Evolutionary conservation across 2,888 invertebrate species (phyloP).

Genomic region (Papilio demoleus): DNA sequence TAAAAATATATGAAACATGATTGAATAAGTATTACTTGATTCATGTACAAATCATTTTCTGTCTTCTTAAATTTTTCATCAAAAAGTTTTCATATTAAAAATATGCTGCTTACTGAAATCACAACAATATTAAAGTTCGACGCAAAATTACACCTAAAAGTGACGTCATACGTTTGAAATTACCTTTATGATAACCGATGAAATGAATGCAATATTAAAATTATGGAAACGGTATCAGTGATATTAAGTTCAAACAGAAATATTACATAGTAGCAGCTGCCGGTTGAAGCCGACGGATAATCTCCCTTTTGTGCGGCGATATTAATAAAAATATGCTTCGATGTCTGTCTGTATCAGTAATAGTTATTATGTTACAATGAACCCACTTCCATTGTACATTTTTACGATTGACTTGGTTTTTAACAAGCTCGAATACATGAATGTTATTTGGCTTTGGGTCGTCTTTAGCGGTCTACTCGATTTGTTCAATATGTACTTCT

Average conservation of each 20-base stretch:
- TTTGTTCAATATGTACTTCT: conserved; percentile 31
- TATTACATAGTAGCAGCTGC: conserved; percentile 68
- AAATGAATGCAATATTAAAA: conserved; percentile 41
- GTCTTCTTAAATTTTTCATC: too few relatives aligned
- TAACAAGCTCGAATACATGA: conserved; percentile 59
- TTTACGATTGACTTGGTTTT: conserved; percentile 73
- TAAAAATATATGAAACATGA: too few relatives aligned
- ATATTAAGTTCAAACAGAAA: conserved; percentile 43
- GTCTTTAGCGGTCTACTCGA: conserved; percentile 37
- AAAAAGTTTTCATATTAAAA: too few relatives aligned
- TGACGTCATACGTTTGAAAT: neutral
- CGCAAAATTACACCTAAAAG: neutral
- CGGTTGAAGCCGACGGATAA: conserved; percentile 72
- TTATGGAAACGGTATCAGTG: conserved; percentile 38
- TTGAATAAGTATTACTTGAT: too few relatives aligned
- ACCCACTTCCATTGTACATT: conserved; percentile 67
- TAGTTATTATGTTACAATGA: conserved; percentile 74
- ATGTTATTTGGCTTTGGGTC: conserved; percentile 22
- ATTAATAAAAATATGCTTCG: conserved; percentile 82
- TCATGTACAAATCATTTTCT: too few relatives aligned
- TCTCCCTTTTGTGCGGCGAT: conserved; percentile 77
- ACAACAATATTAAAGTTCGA: neutral
- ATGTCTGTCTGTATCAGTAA: conserved; percentile 72
- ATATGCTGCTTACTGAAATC: too few relatives aligned
- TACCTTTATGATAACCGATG: conserved; percentile 6